Percentiles rank a stretch among this genome's conserved stretches.
Conservation (phyloP, 2,113 vertebrate genomes). For the Indicator maculatus region DNA sequence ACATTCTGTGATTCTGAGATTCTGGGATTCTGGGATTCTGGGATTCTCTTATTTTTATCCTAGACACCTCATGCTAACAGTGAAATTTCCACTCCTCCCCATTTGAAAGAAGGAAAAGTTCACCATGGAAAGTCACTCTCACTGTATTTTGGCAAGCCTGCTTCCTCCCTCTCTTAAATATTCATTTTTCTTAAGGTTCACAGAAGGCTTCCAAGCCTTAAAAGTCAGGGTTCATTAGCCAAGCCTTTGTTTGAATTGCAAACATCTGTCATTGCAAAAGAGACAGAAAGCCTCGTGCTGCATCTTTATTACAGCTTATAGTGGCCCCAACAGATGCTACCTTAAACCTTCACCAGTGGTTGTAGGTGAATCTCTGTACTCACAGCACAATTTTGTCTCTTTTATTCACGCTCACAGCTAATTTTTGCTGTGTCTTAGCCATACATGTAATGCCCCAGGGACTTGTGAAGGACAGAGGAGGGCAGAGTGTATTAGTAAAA, state of each 20-base stretch:
- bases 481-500: slow-evolving; percentile 3
- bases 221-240: neutral
- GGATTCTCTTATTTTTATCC: neutral
- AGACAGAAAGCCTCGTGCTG: neutral
- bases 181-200: neutral
- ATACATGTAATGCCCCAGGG: neutral
- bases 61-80: neutral
- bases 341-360: neutral
- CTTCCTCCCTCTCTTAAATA: neutral
- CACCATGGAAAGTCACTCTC: neutral
- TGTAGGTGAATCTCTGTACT: neutral
- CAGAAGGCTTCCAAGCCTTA: neutral
- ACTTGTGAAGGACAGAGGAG: neutral
- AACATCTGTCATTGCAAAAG: neutral
- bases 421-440: neutral
- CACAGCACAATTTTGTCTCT: neutral
- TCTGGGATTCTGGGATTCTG: neutral
- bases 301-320: neutral
- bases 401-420: neutral
- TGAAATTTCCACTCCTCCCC: neutral
- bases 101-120: neutral
- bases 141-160: neutral
- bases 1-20: neutral
- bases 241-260: neutral
- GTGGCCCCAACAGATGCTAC: neutral